Conservation (phyloP, 1,140 invertebrate genomes). For the Neodiprion virginianus region DNA sequence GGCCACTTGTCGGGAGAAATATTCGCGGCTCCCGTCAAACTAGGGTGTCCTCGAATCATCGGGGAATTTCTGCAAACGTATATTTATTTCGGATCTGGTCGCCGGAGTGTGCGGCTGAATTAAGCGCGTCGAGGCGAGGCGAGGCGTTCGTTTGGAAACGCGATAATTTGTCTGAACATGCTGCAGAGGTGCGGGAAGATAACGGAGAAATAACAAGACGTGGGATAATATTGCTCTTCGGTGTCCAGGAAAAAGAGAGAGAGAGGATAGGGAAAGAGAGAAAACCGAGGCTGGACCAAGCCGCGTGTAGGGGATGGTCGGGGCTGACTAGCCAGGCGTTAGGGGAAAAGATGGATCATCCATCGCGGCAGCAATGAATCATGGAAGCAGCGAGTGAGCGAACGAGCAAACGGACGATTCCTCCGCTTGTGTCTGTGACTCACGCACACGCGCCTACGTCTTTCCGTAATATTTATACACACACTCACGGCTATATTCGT, state of each 20-base stretch:
- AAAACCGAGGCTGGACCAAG: not conserved
- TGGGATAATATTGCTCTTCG: not conserved
- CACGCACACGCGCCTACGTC: constrained; percentile 18
- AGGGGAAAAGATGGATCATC: constrained; percentile 60
- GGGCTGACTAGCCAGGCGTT: constrained; percentile 3
- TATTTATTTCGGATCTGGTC: too few relatives aligned
- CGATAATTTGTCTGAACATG: not conserved
- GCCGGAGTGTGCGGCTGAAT: too few relatives aligned
- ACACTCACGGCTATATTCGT: too few relatives aligned
- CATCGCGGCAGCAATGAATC: constrained; percentile 60
- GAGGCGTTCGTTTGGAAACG: too few relatives aligned
- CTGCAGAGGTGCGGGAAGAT: not conserved
- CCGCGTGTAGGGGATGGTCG: not conserved
- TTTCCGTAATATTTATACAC: too few relatives aligned
- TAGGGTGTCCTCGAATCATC: too few relatives aligned
- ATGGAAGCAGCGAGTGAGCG: constrained; percentile 40
- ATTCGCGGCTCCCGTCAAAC: too few relatives aligned
- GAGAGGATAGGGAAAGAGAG: too few relatives aligned
- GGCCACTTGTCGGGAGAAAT: too few relatives aligned
- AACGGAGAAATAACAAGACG: constrained; percentile 7
- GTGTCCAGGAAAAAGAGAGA: not conserved
- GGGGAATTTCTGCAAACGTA: too few relatives aligned
- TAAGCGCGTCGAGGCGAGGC: too few relatives aligned
- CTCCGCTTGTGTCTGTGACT: constrained; percentile 17
- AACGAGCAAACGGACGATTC: constrained; percentile 27